Conservation (phyloP, 2,113 vertebrate species). For the Zosterops borbonicus region DNA sequence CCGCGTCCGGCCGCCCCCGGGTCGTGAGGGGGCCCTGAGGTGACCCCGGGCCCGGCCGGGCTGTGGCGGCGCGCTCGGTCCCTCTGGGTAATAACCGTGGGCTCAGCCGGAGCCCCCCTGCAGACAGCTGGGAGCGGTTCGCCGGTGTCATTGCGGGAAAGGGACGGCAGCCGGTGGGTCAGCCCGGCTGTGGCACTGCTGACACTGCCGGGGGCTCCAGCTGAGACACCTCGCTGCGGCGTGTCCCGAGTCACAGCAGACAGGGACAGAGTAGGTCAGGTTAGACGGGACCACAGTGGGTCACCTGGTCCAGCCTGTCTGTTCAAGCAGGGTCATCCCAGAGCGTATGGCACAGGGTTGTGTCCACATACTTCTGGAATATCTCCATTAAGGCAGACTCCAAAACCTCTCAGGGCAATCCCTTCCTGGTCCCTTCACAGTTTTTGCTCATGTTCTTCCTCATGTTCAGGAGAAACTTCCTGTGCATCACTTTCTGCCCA, state of each 20-base stretch:
- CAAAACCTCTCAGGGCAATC: not conserved
- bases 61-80: not conserved
- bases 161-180: not conserved
- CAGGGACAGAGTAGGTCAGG: accelerated
- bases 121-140: not conserved
- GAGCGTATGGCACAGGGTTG: not conserved
- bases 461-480: not conserved
- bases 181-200: accelerated
- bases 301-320: not conserved
- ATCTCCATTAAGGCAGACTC: not conserved
- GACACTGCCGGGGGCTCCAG: not conserved
- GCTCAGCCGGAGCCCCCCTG: not conserved
- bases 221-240: accelerated
- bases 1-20: not conserved
- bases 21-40: not conserved
- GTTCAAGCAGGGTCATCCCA: not conserved
- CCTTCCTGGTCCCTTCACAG: not conserved
- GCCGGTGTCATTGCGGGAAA: not conserved
- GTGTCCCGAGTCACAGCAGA: not conserved
- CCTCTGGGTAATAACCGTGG: not conserved
- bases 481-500: not conserved
- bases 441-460: not conserved
- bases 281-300: not conserved
- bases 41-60: not conserved
- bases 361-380: not conserved